These are phyloP conservation scores for Hololepta plana DNA, from an alignment of 2,888 invertebrate species.

Conservation along the genomic window DNA sequence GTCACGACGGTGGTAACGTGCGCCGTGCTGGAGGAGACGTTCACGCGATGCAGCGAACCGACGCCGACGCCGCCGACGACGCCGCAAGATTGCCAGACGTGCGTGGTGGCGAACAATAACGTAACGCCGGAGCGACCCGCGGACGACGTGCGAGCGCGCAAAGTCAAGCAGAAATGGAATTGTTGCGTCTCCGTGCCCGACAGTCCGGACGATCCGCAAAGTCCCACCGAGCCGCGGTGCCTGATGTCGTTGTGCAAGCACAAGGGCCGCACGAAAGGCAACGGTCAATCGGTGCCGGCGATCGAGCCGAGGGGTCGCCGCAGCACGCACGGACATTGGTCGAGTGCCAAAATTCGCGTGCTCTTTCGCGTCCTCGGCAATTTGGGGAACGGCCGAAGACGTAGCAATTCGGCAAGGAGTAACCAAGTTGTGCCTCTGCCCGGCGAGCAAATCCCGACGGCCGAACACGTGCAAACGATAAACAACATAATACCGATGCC, in stretches of 20 bases:
- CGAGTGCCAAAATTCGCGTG: conserved; percentile 25
- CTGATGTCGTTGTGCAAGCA: conserved; percentile 24
- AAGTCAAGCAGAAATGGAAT: conserved; percentile 34
- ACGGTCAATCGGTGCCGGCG: conserved; percentile 14
- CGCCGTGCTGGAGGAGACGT: conserved; percentile 32
- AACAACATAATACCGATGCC: conserved; percentile 33
- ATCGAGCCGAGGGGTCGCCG: conserved; percentile 18
- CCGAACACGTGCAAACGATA: conserved; percentile 32
- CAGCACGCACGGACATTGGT: conserved; percentile 24
- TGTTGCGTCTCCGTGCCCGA: conserved; percentile 39
- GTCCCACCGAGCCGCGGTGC: conserved; percentile 25
- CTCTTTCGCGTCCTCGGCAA: conserved; percentile 20
- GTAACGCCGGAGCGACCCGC: conserved; percentile 18
- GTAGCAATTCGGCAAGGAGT: conserved; percentile 16
- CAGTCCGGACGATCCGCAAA: conserved; percentile 37
- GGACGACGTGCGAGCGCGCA: conserved; percentile 17
- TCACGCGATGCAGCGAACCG: conserved; percentile 24
- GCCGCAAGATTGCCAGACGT: conserved; percentile 24
- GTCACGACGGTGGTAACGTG: conserved; percentile 28
- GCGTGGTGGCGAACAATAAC: conserved; percentile 17
- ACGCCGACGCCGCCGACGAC: conserved; percentile 27
- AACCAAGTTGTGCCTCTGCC: conserved; percentile 29
- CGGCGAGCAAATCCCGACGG: conserved; percentile 29
- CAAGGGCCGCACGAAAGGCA: conserved; percentile 17
- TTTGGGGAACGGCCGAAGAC: conserved; percentile 15